Evolutionary conservation across 23 tunicate genomes (phyloP), one percentile per base, ranked within the genome.

Genomic region (Ascidia mentula): DNA sequence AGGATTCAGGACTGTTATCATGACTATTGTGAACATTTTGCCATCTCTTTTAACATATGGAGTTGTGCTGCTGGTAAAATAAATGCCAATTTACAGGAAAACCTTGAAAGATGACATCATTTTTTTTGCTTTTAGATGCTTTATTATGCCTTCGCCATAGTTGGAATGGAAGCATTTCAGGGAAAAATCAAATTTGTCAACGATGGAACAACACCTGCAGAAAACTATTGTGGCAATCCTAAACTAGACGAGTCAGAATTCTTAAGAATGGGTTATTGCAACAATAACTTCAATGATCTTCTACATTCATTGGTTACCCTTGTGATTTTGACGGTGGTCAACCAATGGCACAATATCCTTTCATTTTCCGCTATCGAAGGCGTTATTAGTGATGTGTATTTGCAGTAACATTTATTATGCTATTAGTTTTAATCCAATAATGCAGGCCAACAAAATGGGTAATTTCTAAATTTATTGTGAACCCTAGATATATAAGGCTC

Each of bases 301-400:
- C 72, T 96, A 5, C 85, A 79, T 69, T 92, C 99, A 6, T 83
- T 96, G 34, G 96, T 96, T 32, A 90, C 94, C 0, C 81, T 90
- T 17, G 81, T 96, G 37, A 92, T 88, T 42, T 71, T 96, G 28
- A 96, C 93, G 34, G 99, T 96, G 31, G 99, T 96, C 74, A 96
- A 96, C 75, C 99, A 96, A 75, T 96, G 99, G 99, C 99, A 96
- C 76, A 76, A 91, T 91, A 91, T 91, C 97, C 97, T 92, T 92
- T 87, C 30, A 42, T 42, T n/a, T n/a, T n/a, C n/a, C n/a, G n/a
- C n/a, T n/a, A n/a, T n/a, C n/a, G n/a, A n/a, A n/a, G n/a, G n/a
- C n/a, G n/a, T n/a, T n/a, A n/a, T n/a, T n/a, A n/a, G n/a, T n/a
- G n/a, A n/a, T n/a, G n/a, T n/a, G n/a, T n/a, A n/a, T n/a, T n/a